Conservation (phyloP, 2,113 vertebrate genomes). For the Psilopogon haemacephalus region DNA sequence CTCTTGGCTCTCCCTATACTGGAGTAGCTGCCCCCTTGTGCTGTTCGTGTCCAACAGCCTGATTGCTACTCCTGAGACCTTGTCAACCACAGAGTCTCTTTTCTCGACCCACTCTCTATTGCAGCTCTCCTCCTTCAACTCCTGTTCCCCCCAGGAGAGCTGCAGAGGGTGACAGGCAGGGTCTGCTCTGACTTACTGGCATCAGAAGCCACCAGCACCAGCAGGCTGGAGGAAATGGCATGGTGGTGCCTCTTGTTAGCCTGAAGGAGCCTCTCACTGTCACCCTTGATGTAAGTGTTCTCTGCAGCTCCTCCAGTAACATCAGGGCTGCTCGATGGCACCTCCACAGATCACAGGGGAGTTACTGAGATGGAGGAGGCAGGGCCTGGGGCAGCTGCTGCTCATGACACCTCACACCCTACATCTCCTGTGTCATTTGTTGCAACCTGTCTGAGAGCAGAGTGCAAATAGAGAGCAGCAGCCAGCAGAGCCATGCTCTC, state of each 20-base stretch:
- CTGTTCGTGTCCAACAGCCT: constrained; percentile 33
- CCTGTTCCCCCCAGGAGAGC: constrained; percentile 37
- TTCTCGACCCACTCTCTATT: too few species aligned
- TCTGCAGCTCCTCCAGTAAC: constrained; percentile 42
- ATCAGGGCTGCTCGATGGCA: constrained; percentile 68
- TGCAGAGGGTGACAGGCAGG: constrained; percentile 70
- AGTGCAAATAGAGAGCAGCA: neutral
- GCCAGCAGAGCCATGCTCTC: neutral
- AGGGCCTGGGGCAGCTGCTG: neutral
- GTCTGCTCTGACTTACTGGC: constrained; percentile 60
- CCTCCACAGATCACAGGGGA: constrained; percentile 14
- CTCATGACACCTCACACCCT: neutral
- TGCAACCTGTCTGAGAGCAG: neutral
- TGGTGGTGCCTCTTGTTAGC: constrained; percentile 51
- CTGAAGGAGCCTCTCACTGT: constrained; percentile 70
- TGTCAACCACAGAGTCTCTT: too few species aligned
- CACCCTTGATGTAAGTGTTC: constrained; percentile 59
- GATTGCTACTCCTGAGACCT: too few species aligned
- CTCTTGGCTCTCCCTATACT: neutral
- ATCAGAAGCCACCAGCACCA: constrained; percentile 69
- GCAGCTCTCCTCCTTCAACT: constrained; percentile 58
- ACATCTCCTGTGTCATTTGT: constrained; percentile 30
- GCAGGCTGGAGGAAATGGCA: constrained; percentile 58
- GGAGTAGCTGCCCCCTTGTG: neutral
- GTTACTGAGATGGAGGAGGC: constrained; percentile 30